Percentiles rank a stretch among this genome's conserved stretches.
Evolutionary conservation across 1,140 invertebrate genomes (phyloP).

Genomic region (Tetramorium alpestre): DNA sequence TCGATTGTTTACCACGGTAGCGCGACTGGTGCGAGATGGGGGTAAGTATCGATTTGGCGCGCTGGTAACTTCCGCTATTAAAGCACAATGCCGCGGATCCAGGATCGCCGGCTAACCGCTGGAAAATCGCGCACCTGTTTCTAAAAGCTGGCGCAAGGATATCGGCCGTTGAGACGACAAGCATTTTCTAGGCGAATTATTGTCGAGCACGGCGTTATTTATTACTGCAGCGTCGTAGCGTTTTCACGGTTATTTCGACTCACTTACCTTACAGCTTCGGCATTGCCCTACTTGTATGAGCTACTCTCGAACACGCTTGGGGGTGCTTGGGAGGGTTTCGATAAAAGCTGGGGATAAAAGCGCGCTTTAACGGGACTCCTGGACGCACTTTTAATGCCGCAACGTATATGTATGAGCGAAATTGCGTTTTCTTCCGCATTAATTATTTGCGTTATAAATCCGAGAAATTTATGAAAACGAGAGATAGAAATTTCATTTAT

Average conservation of each 20-base stretch:
- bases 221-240: background rate
- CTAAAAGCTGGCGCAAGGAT: constrained; percentile 19
- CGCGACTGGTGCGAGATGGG: background rate
- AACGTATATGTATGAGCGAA: background rate
- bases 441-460: background rate
- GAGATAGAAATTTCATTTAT: background rate
- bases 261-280: background rate
- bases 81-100: constrained; percentile 6
- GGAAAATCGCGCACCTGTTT: constrained; percentile 44
- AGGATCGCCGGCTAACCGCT: constrained; percentile 21
- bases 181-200: constrained; percentile 44
- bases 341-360: constrained; percentile 28
- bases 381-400: background rate
- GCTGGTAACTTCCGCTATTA: constrained; percentile 19
- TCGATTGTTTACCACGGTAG: constrained; percentile 8
- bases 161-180: background rate
- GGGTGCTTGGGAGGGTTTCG: background rate
- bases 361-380: background rate
- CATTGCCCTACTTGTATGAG: background rate
- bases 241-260: constrained; percentile 20
- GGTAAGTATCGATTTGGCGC: constrained; percentile 27
- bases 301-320: background rate
- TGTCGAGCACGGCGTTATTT: constrained; percentile 12
- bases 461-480: background rate
- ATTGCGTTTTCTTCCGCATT: background rate